Conservation (phyloP, 2,113 vertebrate genomes). For the Sprattus sprattus region DNA sequence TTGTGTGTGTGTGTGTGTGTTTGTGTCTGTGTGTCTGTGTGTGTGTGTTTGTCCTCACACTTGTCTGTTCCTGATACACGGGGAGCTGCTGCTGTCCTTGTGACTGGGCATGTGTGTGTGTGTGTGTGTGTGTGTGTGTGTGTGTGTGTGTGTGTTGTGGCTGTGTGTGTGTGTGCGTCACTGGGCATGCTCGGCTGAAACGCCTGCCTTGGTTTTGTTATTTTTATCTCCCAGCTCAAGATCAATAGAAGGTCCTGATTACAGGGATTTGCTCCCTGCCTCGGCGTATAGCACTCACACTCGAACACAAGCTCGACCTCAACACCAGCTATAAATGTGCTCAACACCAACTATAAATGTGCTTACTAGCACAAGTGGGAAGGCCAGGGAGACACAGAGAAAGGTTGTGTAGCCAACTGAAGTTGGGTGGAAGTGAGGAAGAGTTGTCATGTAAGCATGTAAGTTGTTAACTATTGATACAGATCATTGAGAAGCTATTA, state of each 20-base stretch:
- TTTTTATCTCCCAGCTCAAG: neutral
- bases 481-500: too few species aligned
- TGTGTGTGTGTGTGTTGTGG: too few species aligned
- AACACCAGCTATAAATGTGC: neutral
- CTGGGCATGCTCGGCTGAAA: neutral
- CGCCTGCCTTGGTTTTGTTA: neutral
- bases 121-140: too few species aligned
- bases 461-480: too few species aligned
- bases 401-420: neutral
- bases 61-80: neutral
- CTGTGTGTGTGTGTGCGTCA: neutral
- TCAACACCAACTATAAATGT: neutral
- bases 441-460: too few species aligned
- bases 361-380: neutral
- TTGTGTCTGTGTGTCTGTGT: too few species aligned
- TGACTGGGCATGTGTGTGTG: too few species aligned
- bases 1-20: too few species aligned
- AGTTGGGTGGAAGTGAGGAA: neutral
- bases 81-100: neutral
- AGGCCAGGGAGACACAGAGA: neutral
- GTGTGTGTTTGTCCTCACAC: neutral
- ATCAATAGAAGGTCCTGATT: slow-evolving; percentile 14
- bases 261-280: neutral
- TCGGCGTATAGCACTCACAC: neutral
- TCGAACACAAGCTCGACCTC: neutral